These are phyloP conservation scores for Sebastes schlegelii DNA, from an alignment of 2,113 vertebrate genomes.

Conservation along the genomic window DNA sequence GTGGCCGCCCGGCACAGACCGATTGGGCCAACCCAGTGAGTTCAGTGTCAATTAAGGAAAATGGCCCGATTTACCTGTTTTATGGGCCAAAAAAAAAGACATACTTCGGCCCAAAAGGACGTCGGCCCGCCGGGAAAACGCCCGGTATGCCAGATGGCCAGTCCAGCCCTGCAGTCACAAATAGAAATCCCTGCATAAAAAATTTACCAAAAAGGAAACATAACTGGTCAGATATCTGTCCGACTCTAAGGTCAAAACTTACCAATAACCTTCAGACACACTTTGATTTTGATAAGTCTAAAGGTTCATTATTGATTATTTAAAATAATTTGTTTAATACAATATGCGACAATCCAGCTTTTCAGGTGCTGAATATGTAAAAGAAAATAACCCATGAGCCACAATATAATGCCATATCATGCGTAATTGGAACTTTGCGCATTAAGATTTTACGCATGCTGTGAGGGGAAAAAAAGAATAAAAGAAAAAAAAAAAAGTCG, in stretches of 20 bases:
- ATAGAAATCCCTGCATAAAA: neutral
- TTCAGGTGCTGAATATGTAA: neutral
- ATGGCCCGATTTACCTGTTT: too few species aligned
- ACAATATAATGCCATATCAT: accelerated
- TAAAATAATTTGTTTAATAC: neutral
- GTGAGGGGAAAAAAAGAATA: neutral
- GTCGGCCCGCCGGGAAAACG: too few species aligned
- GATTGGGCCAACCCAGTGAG: too few species aligned
- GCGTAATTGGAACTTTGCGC: neutral
- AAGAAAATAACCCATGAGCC: neutral
- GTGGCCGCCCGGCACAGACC: too few species aligned
- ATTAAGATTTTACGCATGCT: neutral
- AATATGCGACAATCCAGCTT: neutral
- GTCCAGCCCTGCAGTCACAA: neutral
- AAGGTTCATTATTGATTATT: neutral
- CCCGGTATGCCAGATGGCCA: too few species aligned
- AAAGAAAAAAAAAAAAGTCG: neutral
- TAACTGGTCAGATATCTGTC: neutral
- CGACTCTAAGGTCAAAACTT: neutral
- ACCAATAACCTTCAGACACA: neutral
- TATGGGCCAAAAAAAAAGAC: too few species aligned
- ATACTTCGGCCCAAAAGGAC: too few species aligned
- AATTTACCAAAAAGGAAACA: neutral
- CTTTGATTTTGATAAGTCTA: neutral
- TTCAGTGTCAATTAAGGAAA: too few species aligned